Base-by-base conservation (phyloP, 1,140 invertebrate genomes). In the Drosophila aff. region DNA sequence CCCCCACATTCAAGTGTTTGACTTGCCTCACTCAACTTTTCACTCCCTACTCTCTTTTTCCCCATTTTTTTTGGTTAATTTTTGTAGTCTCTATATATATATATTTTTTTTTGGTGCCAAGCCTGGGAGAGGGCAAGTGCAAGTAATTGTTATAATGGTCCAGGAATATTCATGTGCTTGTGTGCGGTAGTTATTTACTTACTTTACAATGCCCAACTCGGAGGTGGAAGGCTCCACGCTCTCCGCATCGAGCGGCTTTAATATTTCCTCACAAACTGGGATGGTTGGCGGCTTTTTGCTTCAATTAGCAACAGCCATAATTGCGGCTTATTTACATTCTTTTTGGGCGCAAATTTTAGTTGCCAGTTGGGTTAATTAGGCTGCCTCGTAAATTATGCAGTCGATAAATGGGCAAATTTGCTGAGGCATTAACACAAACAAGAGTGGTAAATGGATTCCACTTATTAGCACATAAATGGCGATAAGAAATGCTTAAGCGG, bases 61-160 rank as follows among this genome's bases (percentile, higher is more conserved):
- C 31, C 18, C 4, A 21, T 26, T 49, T 41, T 33, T 50, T 68
- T 43, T 50, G 18, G 61, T 76, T 77, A 67, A 68, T 66, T 67
- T 75, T 61, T 67, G 41, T 60, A 49, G 64, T 68, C 58, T 26
- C 11, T 43, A 44, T 38, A 21, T 58, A 38, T 47, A 31, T 36
- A 21, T 58, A 40, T 47, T 23, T n/a, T 40, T 60, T 76, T 60
- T 76, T 61, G 18, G 47, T 26, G 53, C 23, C 74, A 58, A 38
- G 72, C 62, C 31, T 59, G 23, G 23, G 33, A 46, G 41, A 55
- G 72, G 46, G 49, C 71, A 61, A 77, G 75, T 77, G 64, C 75
- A 77, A 68, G 75, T 77, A 77, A 77, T 77, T 77, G 74, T 77
- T 77, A 68, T 77, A 77, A 77, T 77, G 63, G 73, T 41, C 62